These are phyloP conservation scores for Serranus cabrilla DNA, from an alignment of 2,797 vertebrate genomes.

Conservation along the genomic window DNA sequence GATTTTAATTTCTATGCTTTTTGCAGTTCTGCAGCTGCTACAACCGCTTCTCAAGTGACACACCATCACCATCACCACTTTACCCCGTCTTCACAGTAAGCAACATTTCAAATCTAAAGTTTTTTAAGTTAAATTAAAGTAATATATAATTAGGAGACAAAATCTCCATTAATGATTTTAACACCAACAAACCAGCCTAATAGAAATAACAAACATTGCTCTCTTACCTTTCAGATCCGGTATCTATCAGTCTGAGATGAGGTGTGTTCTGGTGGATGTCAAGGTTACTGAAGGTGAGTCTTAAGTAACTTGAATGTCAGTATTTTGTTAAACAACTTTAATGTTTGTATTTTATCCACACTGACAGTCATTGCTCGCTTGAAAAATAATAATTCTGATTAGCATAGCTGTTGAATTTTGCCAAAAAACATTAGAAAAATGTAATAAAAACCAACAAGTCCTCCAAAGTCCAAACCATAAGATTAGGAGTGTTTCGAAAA, in stretches of 20 bases:
- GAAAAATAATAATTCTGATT: no score
- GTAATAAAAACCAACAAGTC: no score
- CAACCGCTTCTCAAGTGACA: fast-evolving
- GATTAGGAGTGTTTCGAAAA: no score
- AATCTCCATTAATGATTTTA: neutral
- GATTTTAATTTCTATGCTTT: neutral
- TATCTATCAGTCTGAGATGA: slow-evolving; percentile 79
- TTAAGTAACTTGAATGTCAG: neutral
- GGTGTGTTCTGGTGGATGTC: slow-evolving; percentile 72
- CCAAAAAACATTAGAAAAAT: no score
- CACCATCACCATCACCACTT: fast-evolving
- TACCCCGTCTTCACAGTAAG: slow-evolving; percentile 28
- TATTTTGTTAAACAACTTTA: neutral
- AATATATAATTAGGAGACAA: no score
- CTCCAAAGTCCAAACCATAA: no score
- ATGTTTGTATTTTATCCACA: no score
- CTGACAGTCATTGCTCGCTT: no score
- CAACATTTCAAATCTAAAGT: neutral
- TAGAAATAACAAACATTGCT: no score
- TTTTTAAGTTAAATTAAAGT: neutral
- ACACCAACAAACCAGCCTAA: neutral
- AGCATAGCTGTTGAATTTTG: no score
- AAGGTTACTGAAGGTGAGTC: slow-evolving; percentile 41
- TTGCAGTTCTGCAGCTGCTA: slow-evolving; percentile 1
- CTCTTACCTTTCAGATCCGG: slow-evolving; percentile 47